Percentiles rank a stretch among this genome's conserved stretches.
phyloP scores from a whole-genome alignment of 2,888 invertebrate species.

The Phengaris arion region DNA sequence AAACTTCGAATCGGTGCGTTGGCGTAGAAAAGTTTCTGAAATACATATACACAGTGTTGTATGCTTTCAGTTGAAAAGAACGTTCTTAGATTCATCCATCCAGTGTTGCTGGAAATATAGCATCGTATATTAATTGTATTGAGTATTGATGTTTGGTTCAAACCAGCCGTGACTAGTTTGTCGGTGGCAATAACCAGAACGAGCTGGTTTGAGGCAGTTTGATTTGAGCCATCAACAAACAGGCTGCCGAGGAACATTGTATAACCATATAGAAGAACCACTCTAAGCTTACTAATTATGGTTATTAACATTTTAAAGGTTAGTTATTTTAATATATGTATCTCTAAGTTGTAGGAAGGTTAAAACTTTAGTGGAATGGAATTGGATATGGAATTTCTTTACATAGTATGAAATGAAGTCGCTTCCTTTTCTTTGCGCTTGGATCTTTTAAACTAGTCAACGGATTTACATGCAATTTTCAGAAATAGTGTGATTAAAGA shows the following conservation, averaged over 20 bases:
- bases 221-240: slow-evolving; percentile 6
- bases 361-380: too few relatives aligned
- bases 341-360: too few relatives aligned
- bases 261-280: neutral
- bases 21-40: neutral
- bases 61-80: neutral
- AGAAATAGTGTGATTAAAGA: too few relatives aligned
- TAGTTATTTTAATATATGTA: neutral
- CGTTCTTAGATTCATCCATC: neutral
- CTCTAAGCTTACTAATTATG: neutral
- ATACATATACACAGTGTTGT: neutral
- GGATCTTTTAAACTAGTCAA: too few relatives aligned
- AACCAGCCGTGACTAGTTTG: neutral
- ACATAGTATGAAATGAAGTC: too few relatives aligned
- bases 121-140: neutral
- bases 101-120: neutral
- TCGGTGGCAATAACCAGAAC: slow-evolving; percentile 1
- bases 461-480: too few relatives aligned
- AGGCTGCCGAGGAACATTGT: neutral
- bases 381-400: too few relatives aligned
- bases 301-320: neutral
- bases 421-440: too few relatives aligned
- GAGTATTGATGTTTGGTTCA: neutral
- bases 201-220: neutral
- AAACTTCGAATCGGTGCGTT: neutral